Evolutionary conservation across 2,113 vertebrate species (phyloP).

Genomic region (Hydrolagus affinis): DNA sequence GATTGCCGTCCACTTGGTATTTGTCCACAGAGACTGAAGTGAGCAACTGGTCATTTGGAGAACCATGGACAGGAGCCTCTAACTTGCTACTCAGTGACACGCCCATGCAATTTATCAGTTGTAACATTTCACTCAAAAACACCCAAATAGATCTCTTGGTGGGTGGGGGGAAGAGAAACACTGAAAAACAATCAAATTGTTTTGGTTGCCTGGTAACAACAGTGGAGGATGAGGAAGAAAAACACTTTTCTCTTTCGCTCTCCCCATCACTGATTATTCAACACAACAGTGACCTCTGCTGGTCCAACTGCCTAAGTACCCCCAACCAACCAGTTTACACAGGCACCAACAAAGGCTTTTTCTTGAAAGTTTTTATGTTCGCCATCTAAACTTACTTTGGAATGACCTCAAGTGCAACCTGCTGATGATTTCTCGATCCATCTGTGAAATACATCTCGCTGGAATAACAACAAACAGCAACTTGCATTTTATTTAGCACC

Average conservation of each 20-base stretch:
- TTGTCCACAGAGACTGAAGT: no score
- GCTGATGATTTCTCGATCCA: neutral
- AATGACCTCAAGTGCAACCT: neutral
- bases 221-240: neutral
- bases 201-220: conserved; percentile 10
- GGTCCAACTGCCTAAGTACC: neutral
- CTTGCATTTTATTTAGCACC: no score
- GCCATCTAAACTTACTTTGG: neutral
- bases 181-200: neutral
- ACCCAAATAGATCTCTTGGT: no score
- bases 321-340: neutral
- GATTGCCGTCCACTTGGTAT: no score
- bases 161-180: no score
- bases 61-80: no score
- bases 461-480: neutral
- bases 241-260: neutral
- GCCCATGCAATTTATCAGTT: no score
- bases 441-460: neutral
- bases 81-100: no score
- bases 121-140: no score
- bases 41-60: no score
- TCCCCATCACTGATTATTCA: no score
- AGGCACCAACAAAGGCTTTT: neutral
- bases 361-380: neutral
- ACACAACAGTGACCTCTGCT: conserved; percentile 25